phyloP scores from a whole-genome alignment of 2,113 vertebrate genomes.

The Mesocricetus auratus region DNA sequence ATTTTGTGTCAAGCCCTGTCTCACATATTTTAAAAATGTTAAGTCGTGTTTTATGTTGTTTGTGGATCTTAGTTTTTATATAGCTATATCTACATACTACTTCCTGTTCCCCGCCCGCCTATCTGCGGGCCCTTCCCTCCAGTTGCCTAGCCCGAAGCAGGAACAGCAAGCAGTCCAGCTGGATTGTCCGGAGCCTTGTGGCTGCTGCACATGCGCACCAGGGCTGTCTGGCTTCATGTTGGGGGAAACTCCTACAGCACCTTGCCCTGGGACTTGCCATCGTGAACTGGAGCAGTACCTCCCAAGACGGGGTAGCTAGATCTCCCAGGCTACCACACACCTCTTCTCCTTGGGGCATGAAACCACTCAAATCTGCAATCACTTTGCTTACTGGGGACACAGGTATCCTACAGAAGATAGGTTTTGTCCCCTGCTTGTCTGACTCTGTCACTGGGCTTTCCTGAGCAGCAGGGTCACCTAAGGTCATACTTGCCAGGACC shows the following conservation, averaged over 20 bases:
- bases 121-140: neutral
- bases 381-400: neutral
- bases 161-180: neutral
- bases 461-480: too few species aligned
- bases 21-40: neutral
- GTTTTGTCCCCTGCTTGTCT: neutral
- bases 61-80: neutral
- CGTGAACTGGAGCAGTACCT: neutral
- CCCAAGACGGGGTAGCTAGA: neutral
- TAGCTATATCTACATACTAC: neutral
- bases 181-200: neutral
- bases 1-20: too few species aligned
- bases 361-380: neutral
- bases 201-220: neutral
- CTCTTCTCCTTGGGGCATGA: neutral
- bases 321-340: neutral
- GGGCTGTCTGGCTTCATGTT: neutral
- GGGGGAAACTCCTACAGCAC: neutral
- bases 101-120: too few species aligned
- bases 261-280: neutral
- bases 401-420: neutral
- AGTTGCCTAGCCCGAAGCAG: neutral
- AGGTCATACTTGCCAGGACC: fast-evolving
- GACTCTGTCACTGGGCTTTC: neutral
- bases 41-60: neutral